Conservation (phyloP, 2,113 vertebrate genomes). For the Propithecus coquereli region DNA sequence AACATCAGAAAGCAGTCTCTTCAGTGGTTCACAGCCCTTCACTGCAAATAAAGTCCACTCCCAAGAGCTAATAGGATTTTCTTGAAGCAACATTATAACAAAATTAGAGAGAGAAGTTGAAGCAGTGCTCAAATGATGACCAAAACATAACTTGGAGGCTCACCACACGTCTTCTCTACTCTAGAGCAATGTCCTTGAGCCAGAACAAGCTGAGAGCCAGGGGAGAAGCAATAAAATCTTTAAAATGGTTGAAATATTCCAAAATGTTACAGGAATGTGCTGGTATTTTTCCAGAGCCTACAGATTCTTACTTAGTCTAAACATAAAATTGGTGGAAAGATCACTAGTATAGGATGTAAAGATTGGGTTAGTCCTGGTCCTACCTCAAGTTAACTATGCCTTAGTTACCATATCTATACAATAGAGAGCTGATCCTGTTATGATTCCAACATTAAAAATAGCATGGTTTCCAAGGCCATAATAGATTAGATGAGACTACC, state of each 20-base stretch:
- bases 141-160: not conserved
- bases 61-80: not conserved
- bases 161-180: not conserved
- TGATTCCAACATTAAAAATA: slow-evolving; percentile 1
- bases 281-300: not conserved
- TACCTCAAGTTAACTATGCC: not conserved
- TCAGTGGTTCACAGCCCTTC: not conserved
- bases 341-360: not conserved
- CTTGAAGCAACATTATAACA: not conserved
- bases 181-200: not conserved
- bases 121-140: not conserved
- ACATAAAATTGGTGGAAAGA: not conserved
- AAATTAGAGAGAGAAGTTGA: not conserved
- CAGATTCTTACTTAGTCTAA: not conserved
- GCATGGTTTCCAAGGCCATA: not conserved
- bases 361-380: not conserved
- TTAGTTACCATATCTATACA: not conserved
- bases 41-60: not conserved
- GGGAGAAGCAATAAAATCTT: not conserved
- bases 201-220: not conserved
- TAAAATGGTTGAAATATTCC: not conserved
- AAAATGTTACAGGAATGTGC: not conserved
- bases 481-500: not conserved
- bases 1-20: not conserved
- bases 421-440: not conserved